Evolutionary conservation across 2,797 vertebrate species (phyloP), one percentile per base, ranked within the genome.

Genomic region (Falco peregrinus): DNA sequence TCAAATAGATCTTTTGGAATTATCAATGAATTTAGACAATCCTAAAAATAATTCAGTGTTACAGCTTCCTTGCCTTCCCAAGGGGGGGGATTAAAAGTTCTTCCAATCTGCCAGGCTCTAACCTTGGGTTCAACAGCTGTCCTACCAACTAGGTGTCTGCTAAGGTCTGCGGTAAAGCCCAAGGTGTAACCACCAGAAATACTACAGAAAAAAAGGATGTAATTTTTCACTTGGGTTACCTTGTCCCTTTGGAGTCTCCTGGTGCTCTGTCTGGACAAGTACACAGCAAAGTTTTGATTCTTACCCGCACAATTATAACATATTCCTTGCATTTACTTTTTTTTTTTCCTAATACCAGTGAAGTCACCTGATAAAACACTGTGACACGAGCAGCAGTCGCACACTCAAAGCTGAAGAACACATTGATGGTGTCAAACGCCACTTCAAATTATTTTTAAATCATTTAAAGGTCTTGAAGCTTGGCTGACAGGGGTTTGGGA

Each of bases 301-400:
- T 16, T 17, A 35, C 10, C 63, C 31, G 37, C 29, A 41, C 43
- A 26, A 31, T 26, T 37, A 13, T 18, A 64, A 64, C 50, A 25
- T 2, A 14, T 15, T 15, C 41, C n/a, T 11, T 28, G 31, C 16
- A 15, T 18, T 26, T 22, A 41, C 39, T 39, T 39, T 60, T 35
- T 21, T n/a, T n/a, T 57, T 82, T 41, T 31, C 18, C 20, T 39
- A 60, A 89, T 15, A 11, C 21, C 15, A 9, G 29, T 20, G n/a
- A 39, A 53, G 11, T 29, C 29, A 54, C 14, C 47, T 8, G 24
- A n/a, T 17, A 14, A 15, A 71, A 31, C 16, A 6, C 6, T 2
- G 4, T 5, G 13, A 33, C 37, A 20, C 0, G 10, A 75, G 48
- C 10, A 0, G 15, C 63, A 11, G 29, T 10, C 21, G 33, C 16